Percentiles rank a stretch among this genome's conserved stretches.
Evolutionary conservation across 2,797 vertebrate species (phyloP).

Genomic region (Tenualosa thibaudeaui): DNA sequence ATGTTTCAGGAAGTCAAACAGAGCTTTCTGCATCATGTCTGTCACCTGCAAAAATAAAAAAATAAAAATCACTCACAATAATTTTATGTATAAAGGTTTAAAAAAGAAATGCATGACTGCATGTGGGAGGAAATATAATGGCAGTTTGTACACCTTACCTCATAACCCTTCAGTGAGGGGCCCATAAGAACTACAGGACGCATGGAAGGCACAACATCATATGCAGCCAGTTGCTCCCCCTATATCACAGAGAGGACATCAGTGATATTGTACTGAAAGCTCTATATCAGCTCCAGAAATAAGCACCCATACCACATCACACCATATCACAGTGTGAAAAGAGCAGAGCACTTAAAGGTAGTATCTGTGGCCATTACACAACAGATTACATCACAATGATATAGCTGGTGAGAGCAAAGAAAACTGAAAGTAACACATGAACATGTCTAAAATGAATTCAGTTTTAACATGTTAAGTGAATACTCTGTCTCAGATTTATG

Average conservation of each 20-base stretch:
- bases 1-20: slow-evolving; percentile 99
- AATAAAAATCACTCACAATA: slow-evolving; percentile 3
- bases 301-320: not conserved
- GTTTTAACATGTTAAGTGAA: not conserved
- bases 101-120: slow-evolving; percentile 5
- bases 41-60: slow-evolving; percentile 80
- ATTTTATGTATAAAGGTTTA: not conserved
- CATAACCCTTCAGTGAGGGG: slow-evolving; percentile 96
- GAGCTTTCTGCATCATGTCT: slow-evolving; percentile 99
- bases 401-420: not conserved
- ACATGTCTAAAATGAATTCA: not conserved
- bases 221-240: slow-evolving; percentile 95
- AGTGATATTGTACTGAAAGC: not conserved
- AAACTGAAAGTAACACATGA: not conserved
- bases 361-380: not conserved
- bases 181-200: slow-evolving; percentile 97
- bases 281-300: not conserved
- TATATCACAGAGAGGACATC: slow-evolving; percentile 55
- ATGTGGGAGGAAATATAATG: not conserved
- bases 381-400: not conserved
- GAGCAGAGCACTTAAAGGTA: not conserved
- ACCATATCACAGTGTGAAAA: not conserved
- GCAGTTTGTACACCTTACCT: slow-evolving; percentile 72
- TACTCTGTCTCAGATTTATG: not conserved
- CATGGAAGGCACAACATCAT: slow-evolving; percentile 99